Evolutionary conservation across 2,888 invertebrate species (phyloP).

Genomic region (Tetheella fluctuosa): DNA sequence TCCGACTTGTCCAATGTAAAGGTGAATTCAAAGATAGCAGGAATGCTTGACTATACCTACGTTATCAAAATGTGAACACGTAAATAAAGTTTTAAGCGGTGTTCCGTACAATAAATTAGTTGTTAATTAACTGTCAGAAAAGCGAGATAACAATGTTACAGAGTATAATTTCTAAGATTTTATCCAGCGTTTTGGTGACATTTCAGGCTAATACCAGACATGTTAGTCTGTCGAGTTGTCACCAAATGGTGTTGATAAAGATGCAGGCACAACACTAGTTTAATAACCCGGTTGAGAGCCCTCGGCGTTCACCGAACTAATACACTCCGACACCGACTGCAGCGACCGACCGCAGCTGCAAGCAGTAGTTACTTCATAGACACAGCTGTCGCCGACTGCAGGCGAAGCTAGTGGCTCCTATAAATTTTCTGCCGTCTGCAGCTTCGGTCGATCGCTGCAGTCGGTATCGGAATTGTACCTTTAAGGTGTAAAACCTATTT

Average conservation of each 20-base stretch:
- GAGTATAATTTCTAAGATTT: constrained; percentile 33
- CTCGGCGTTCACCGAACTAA: too few species aligned
- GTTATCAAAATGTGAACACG: neutral
- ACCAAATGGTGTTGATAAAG: neutral
- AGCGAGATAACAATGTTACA: constrained; percentile 39
- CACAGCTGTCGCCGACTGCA: too few species aligned
- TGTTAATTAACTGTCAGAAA: neutral
- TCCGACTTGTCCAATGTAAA: neutral
- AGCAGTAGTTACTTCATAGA: too few species aligned
- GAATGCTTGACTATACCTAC: neutral
- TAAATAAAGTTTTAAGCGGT: neutral
- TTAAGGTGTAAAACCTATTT: too few species aligned
- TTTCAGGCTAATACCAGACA: neutral
- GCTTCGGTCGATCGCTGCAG: too few species aligned
- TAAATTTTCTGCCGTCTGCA: too few species aligned
- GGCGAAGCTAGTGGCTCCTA: too few species aligned
- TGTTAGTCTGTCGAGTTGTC: neutral
- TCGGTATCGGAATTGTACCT: too few species aligned
- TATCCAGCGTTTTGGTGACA: constrained; percentile 35
- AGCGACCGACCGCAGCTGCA: too few species aligned
- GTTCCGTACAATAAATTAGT: neutral
- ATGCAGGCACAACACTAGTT: too few species aligned
- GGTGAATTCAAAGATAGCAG: neutral
- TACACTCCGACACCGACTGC: too few species aligned
- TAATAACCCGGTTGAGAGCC: too few species aligned